Base-by-base conservation (phyloP, 2,113 vertebrate species). In the Chrysemys picta region DNA sequence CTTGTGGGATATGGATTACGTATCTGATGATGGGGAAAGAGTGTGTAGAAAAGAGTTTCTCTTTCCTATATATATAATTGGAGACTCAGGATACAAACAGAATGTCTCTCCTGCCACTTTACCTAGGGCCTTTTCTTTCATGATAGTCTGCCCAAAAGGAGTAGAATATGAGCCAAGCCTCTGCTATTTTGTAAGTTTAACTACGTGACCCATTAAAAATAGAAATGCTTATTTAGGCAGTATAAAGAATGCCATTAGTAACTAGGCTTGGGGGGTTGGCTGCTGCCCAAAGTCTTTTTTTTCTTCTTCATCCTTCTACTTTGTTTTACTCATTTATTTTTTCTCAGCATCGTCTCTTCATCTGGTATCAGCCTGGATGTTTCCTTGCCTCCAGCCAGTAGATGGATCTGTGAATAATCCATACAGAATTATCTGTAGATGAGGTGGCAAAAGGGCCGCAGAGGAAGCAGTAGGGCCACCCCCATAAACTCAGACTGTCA, bases 381-480 rank as follows among this genome's bases (percentile, higher is more conserved):
- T 96, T 84, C 21, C 84, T 88, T 94, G 25, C 42, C 88, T 94
- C 47, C 17, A 83, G 80, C 47, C 84, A 94, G 31, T 56, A 96
- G 80, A 84, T 49, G 91, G 93, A 79, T 65, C 82, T 94, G 10
- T 94, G 95, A 96, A 93, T 96, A 97, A 94, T 89, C 59, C 93
- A 79, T 62, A 96, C 86, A 86, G 89, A 96, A 95, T 96, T 97
- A 94, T 31, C 42, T 57, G 52, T 25, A 24, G 85, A 59, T 72
- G 52, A 62, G 7, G 69, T 78, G 83, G 52, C 12, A 72, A 91
- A 95, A 38, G 29, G 50, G 13, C 35, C 52, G 21, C 6, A 11
- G 38, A 91, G 57, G 42, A 11, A 94, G 50, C 5, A 82, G 35
- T 31, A 10, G 95, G 88, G 83, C 45, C 84, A 87, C 38, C 56